These are phyloP conservation scores for Drosophila albomicans DNA, from an alignment of 1,140 invertebrate species.

Conservation along the genomic window DNA sequence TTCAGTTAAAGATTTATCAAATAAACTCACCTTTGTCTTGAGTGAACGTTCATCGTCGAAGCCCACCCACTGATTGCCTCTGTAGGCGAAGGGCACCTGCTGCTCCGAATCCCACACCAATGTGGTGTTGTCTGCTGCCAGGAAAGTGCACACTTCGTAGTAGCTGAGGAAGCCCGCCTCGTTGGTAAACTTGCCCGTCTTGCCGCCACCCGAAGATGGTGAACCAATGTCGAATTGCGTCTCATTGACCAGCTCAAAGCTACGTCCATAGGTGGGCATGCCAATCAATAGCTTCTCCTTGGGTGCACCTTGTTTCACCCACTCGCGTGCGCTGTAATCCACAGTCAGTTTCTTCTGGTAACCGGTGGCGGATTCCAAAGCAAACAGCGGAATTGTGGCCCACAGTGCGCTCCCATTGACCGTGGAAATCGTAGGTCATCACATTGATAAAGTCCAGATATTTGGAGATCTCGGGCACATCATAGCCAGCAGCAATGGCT, in stretches of 20 bases:
- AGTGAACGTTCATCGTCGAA: slow-evolving; percentile 97
- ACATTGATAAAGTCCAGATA: slow-evolving; percentile 97
- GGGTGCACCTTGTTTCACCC: slow-evolving; percentile 97
- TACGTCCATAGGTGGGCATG: slow-evolving; percentile 97
- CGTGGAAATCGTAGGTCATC: slow-evolving; percentile 98
- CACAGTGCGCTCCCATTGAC: slow-evolving; percentile 96
- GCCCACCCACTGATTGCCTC: slow-evolving; percentile 96
- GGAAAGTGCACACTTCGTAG: slow-evolving; percentile 97
- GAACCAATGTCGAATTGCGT: slow-evolving; percentile 97
- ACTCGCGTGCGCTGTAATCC: slow-evolving; percentile 95
- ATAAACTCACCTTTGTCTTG: slow-evolving; percentile 92
- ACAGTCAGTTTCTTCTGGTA: slow-evolving; percentile 96
- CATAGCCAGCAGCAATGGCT: slow-evolving; percentile 96
- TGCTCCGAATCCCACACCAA: slow-evolving; percentile 98
- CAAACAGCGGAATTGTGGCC: slow-evolving; percentile 96
- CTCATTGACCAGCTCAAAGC: slow-evolving; percentile 95
- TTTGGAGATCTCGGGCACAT: slow-evolving; percentile 97
- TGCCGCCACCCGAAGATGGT: slow-evolving; percentile 93
- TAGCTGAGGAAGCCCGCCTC: slow-evolving; percentile 97
- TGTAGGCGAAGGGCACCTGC: slow-evolving; percentile 97
- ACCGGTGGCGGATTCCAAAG: slow-evolving; percentile 94
- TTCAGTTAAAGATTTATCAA: not conserved
- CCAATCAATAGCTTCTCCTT: slow-evolving; percentile 98
- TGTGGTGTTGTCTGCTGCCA: slow-evolving; percentile 95
- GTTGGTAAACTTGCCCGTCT: slow-evolving; percentile 92